Base-by-base conservation (phyloP, 1,140 invertebrate species). In the Zaprionus taronus region DNA sequence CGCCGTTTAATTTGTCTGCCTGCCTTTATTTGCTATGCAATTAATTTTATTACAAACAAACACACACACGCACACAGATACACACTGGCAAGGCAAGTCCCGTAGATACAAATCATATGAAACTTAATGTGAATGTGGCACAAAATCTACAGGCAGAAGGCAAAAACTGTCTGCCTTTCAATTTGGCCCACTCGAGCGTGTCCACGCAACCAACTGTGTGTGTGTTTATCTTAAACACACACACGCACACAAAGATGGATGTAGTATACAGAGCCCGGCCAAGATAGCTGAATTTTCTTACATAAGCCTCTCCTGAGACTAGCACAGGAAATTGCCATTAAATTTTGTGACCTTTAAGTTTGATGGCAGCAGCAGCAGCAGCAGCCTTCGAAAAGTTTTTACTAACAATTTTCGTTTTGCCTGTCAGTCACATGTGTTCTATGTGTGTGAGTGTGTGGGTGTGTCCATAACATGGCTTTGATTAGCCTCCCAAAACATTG, bases 11-110 rank as follows among this genome's bases (percentile, higher is more conserved):
- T 86, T 86, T 86, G 66, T 71, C 73, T 89, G 84, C 81, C 80
- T 87, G 84, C 78, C 63, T 83, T 76, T 87, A 85, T 87, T 89
- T 87, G 84, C 80, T 71, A 74, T 79, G 81, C 84, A 87, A 87
- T 87, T 87, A 87, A 87, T 87, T 89, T 89, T 79, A 83, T 89
- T 83, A 87, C 84, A 80, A 57, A 77, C 63, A 81, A 28, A 71
- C 51, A 62, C 34, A 51, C 65, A 72, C 77, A 69, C 44, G 53
- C n/a, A 17, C 38, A 60, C 17, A 11, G 1, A 55, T 14, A 69
- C 41, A 34, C 60, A 55, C 14, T 53, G 67, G 58, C 31, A 65
- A 26, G 24, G 24, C 24, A 60, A 31, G 26, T 61, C 81, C 73
- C 81, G 69, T 77, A 85, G 71, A 81, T 76, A 76, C 83, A 75